These are phyloP conservation scores for Toxotes jaculatrix DNA, from an alignment of 2,113 vertebrate genomes.

Conservation along the genomic window DNA sequence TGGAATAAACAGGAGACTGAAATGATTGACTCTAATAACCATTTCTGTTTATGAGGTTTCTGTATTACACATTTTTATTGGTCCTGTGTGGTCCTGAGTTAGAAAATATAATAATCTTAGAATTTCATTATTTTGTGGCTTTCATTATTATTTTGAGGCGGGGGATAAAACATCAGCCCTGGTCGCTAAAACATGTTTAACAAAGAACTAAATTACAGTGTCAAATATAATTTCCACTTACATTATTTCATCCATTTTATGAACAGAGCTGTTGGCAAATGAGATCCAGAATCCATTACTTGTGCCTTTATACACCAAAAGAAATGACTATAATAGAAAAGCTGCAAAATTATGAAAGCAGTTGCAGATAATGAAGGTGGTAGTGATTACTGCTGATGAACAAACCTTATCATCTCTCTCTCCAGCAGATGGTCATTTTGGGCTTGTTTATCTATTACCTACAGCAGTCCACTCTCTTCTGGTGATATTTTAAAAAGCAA, in stretches of 20 bases:
- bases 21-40: background rate
- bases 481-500: constrained; percentile 11
- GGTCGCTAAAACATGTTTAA: background rate
- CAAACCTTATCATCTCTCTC: constrained; percentile 13
- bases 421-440: constrained; percentile 19
- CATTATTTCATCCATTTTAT: constrained; percentile 2
- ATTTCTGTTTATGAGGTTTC: background rate
- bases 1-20: background rate
- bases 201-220: background rate
- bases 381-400: constrained; percentile 2
- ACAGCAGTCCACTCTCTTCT: background rate
- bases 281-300: background rate
- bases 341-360: background rate
- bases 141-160: too few relatives aligned
- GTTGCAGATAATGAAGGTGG: constrained; percentile 19
- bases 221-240: constrained; percentile 17
- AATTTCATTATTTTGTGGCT: background rate
- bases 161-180: background rate
- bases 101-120: background rate
- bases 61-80: background rate
- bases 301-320: constrained; percentile 10
- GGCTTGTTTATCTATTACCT: background rate
- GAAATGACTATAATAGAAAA: background rate
- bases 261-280: constrained; percentile 18
- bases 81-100: background rate